Percentiles rank a stretch among this genome's conserved stretches.
phyloP scores from a whole-genome alignment of 2,113 vertebrate species.

The Albula glossodonta region DNA sequence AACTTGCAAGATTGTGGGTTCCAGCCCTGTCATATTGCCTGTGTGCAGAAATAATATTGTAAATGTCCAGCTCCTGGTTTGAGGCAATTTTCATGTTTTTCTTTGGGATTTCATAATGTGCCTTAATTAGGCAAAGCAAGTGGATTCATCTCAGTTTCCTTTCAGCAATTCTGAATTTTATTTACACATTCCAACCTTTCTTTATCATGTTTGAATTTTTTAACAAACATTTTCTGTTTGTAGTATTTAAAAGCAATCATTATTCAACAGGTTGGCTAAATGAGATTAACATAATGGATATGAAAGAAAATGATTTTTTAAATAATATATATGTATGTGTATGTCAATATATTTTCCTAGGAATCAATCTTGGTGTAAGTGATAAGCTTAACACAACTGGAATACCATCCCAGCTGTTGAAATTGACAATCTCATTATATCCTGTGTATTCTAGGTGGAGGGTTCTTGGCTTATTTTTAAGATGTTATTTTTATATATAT shows the following conservation, averaged over 20 bases:
- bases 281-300: neutral
- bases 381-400: conserved; percentile 3
- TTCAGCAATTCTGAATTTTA: neutral
- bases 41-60: neutral
- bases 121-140: neutral
- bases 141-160: neutral
- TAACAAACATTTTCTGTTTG: neutral
- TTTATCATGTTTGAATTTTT: neutral
- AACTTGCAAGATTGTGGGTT: neutral
- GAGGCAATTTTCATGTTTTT: neutral
- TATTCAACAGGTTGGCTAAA: neutral
- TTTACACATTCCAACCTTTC: neutral
- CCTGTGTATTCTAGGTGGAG: neutral
- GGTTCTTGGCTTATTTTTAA: conserved; percentile 13
- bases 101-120: neutral
- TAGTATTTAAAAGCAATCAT: conserved; percentile 11
- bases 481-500: neutral
- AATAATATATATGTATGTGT: conserved; percentile 14
- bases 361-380: neutral
- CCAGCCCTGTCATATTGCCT: neutral
- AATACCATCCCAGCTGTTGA: conserved; percentile 2
- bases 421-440: neutral
- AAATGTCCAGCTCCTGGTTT: neutral
- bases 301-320: conserved; percentile 14
- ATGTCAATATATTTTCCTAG: conserved; percentile 27